A percentile compares a stretch with the other conserved stretches of the same genome.
Conservation (phyloP, 1,140 invertebrate species). For the Drosophila rhopaloa region DNA sequence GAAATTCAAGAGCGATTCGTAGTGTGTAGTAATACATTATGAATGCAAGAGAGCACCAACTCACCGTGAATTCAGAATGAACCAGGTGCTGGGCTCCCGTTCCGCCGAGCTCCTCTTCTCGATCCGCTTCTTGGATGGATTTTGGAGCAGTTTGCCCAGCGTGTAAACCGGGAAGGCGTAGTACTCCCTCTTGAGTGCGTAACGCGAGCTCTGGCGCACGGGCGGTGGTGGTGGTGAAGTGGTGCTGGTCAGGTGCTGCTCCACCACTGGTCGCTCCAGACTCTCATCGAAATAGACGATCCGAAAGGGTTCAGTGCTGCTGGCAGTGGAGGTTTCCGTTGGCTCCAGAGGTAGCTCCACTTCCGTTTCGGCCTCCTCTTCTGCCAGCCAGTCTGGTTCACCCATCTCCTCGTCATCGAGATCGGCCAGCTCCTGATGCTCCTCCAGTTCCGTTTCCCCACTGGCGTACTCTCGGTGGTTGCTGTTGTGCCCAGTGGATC, state of each 20-base stretch:
- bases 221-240: slow-evolving; percentile 4
- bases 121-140: background rate
- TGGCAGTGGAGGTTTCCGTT: slow-evolving; percentile 13
- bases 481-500: slow-evolving; percentile 10
- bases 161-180: slow-evolving; percentile 76
- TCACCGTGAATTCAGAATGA: slow-evolving; percentile 76
- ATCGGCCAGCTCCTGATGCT: background rate
- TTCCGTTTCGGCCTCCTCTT: slow-evolving; percentile 13
- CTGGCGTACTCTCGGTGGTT: slow-evolving; percentile 46
- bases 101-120: slow-evolving; percentile 35
- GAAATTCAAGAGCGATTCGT: background rate
- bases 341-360: slow-evolving; percentile 18
- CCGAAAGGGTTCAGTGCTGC: slow-evolving; percentile 35
- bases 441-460: slow-evolving; percentile 6
- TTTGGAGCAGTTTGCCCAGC: slow-evolving; percentile 63
- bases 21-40: too few species aligned
- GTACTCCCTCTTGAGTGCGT: slow-evolving; percentile 60
- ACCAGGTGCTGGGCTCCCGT: slow-evolving; percentile 61
- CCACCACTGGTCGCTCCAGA: slow-evolving; percentile 40
- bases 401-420: background rate
- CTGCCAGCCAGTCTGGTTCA: background rate
- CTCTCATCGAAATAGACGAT: slow-evolving; percentile 75
- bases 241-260: slow-evolving; percentile 8
- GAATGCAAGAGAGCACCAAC: background rate
- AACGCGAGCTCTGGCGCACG: slow-evolving; percentile 63